These are phyloP conservation scores for Gonioctena quinquepunctata DNA, from an alignment of 1,140 invertebrate species.

Conservation along the genomic window DNA sequence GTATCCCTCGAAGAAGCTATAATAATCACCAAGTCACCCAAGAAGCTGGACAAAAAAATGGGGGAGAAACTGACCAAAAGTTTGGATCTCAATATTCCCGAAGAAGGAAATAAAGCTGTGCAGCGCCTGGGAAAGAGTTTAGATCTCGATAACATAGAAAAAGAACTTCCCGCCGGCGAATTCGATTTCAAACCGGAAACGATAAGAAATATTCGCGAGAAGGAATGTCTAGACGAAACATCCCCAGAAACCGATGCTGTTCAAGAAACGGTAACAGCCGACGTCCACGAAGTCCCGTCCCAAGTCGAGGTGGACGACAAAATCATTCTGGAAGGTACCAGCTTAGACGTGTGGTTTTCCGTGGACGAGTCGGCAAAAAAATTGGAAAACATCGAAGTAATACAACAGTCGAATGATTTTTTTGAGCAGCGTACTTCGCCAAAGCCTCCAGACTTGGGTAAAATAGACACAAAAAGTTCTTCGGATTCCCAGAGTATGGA, in stretches of 20 bases:
- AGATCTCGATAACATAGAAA: conserved; percentile 47
- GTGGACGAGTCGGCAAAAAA: conserved; percentile 46
- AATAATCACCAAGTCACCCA: conserved; percentile 71
- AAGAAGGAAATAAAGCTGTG: conserved; percentile 37
- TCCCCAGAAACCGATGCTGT: conserved; percentile 45
- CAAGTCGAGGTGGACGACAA: conserved; percentile 42
- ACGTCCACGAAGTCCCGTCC: conserved; percentile 34
- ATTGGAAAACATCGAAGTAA: conserved; percentile 54
- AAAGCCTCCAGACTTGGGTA: conserved; percentile 48
- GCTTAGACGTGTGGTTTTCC: conserved; percentile 57
- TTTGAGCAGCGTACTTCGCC: conserved; percentile 45
- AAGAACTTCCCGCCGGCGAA: conserved; percentile 38
- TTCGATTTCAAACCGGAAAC: conserved; percentile 66
- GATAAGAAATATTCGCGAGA: conserved; percentile 54
- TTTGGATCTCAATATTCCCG: conserved; percentile 60
- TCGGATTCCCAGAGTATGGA: conserved; percentile 53
- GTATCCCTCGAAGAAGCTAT: conserved; percentile 54
- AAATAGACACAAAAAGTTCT: conserved; percentile 46
- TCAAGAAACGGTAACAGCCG: conserved; percentile 59
- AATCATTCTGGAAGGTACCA: conserved; percentile 55
- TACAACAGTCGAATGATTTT: conserved; percentile 55
- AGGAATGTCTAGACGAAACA: conserved; percentile 43
- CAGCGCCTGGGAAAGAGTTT: conserved; percentile 52
- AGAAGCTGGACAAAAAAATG: conserved; percentile 68
- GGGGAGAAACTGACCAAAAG: conserved; percentile 69